Evolutionary conservation across 2,888 invertebrate species (phyloP).

Genomic region (Chydorus sphaericus): DNA sequence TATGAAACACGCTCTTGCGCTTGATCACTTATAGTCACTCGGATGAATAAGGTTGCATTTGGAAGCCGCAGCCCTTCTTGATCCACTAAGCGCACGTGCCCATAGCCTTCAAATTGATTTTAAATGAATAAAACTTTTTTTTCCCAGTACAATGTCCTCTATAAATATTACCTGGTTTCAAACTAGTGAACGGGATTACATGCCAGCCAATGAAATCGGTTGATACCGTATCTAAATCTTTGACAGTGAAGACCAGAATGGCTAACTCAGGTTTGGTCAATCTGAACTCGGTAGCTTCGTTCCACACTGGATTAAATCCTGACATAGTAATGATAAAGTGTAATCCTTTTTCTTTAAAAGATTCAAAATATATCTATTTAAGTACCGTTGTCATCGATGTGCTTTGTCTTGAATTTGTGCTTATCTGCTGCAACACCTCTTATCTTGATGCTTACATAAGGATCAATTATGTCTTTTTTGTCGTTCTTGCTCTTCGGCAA

Average conservation of each 20-base stretch:
- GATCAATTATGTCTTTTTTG: constrained; percentile 36
- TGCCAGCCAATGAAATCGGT: constrained; percentile 32
- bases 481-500: constrained; percentile 37
- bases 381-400: constrained; percentile 38
- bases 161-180: constrained; percentile 30
- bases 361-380: not conserved
- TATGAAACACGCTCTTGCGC: no score
- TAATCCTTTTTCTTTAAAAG: not conserved
- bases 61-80: not conserved
- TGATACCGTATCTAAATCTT: constrained; percentile 30
- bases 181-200: constrained; percentile 31
- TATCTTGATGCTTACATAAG: constrained; percentile 36
- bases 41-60: not conserved
- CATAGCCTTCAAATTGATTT: not conserved
- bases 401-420: constrained; percentile 32
- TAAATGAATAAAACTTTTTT: not conserved
- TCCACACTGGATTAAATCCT: constrained; percentile 43
- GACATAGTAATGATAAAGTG: not conserved
- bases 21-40: not conserved
- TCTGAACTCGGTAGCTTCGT: constrained; percentile 33
- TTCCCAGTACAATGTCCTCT: not conserved
- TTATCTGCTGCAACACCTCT: constrained; percentile 31
- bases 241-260: constrained; percentile 34
- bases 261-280: constrained; percentile 38
- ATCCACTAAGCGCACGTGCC: not conserved